A percentile compares a stretch with the other conserved stretches of the same genome.
phyloP scores from a whole-genome alignment of 2,888 invertebrate genomes.

The Tachina lurida region DNA sequence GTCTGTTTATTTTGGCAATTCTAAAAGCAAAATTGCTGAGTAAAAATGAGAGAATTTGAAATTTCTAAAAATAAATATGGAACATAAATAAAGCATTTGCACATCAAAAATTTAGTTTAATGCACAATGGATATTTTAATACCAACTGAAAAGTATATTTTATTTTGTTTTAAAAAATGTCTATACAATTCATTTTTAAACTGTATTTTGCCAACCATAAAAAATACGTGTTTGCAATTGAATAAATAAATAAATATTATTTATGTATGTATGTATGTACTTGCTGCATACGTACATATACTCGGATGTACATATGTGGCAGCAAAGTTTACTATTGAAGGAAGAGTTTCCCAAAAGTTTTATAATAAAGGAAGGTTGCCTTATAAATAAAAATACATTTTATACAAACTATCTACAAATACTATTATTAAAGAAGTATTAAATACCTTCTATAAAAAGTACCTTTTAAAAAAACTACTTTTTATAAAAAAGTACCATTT shows the following conservation, averaged over 20 bases:
- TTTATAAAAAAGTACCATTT: no score
- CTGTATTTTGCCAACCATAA: slow-evolving; percentile 26
- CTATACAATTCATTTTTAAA: slow-evolving; percentile 1
- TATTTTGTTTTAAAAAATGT: not conserved
- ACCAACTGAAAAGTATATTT: slow-evolving; percentile 10
- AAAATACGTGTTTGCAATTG: slow-evolving; percentile 33
- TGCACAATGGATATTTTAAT: slow-evolving; percentile 16
- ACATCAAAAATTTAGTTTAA: not conserved
- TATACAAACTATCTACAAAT: no score
- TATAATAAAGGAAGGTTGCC: not conserved
- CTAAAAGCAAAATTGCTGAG: not conserved
- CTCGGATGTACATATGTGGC: not conserved
- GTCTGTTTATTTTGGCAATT: slow-evolving; percentile 29
- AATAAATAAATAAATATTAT: slow-evolving; percentile 32
- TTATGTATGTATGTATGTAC: no score
- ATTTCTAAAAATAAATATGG: not conserved
- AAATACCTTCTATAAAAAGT: no score
- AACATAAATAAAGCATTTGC: slow-evolving; percentile 21
- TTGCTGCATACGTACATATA: not conserved
- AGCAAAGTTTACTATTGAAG: not conserved
- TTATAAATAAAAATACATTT: no score
- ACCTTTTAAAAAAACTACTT: no score
- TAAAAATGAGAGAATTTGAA: not conserved
- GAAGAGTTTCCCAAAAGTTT: not conserved
- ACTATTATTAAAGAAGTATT: no score